Evolutionary conservation across 2,797 vertebrate species (phyloP).

Genomic region (Sebastes variabilis): DNA sequence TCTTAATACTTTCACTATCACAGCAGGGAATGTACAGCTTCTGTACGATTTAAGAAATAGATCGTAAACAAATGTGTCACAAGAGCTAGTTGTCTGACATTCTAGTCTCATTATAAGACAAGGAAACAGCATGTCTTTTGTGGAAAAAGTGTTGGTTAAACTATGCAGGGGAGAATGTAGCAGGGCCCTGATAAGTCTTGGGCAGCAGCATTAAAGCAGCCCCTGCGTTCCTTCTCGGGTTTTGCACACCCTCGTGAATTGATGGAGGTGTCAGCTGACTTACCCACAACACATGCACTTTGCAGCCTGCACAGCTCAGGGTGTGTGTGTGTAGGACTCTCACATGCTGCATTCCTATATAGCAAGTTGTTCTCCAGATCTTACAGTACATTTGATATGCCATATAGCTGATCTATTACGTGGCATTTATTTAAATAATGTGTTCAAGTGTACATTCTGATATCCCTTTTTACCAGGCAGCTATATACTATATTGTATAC

Average conservation of each 20-base stretch:
- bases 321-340: background rate
- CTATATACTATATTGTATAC: no score
- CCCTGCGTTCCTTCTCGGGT: slow-evolving; percentile 55
- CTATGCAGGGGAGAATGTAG: slow-evolving; percentile 56
- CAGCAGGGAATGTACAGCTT: background rate
- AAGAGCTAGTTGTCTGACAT: background rate
- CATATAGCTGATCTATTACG: background rate
- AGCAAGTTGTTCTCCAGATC: background rate
- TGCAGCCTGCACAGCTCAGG: slow-evolving; percentile 6
- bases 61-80: background rate
- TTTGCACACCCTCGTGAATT: slow-evolving; percentile 75
- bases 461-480: background rate
- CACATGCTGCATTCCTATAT: background rate
- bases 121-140: background rate
- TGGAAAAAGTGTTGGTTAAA: slow-evolving; percentile 2
- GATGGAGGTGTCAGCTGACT: slow-evolving; percentile 77
- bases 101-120: background rate
- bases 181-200: slow-evolving; percentile 41
- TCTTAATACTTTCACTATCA: background rate
- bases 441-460: background rate
- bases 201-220: slow-evolving; percentile 46
- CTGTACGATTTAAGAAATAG: background rate
- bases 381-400: background rate
- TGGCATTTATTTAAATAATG: background rate
- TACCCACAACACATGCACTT: slow-evolving; percentile 42